Evolutionary conservation across 2,888 invertebrate species (phyloP).

Genomic region (Amiota communis): DNA sequence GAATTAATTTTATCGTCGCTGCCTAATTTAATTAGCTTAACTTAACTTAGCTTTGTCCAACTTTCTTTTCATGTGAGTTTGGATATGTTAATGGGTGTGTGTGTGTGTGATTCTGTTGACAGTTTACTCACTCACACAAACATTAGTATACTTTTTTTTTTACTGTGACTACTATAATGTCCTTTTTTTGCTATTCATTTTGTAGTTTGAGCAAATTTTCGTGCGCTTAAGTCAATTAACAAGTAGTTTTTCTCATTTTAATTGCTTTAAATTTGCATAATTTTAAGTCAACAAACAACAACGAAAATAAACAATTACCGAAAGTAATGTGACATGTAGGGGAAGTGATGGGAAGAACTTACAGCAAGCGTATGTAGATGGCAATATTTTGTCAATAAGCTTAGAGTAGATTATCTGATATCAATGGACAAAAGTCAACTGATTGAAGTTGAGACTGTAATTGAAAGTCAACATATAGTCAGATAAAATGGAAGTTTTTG

Average conservation of each 20-base stretch:
- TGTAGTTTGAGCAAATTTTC: constrained; percentile 34
- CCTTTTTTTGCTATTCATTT: constrained; percentile 4
- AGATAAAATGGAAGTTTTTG: no score
- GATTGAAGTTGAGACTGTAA: no score
- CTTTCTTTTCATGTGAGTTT: constrained; percentile 10
- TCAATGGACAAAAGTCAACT: no score
- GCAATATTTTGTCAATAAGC: no score
- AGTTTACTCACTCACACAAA: constrained; percentile 13
- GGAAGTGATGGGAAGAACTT: no score
- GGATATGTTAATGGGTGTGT: constrained; percentile 32
- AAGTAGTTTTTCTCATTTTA: constrained; percentile 54
- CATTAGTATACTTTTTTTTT: not conserved
- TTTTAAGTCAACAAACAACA: constrained; percentile 58
- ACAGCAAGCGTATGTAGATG: no score
- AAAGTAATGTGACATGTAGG: no score
- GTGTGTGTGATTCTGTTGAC: constrained; percentile 36
- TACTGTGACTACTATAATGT: not conserved
- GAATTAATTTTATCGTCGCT: constrained; percentile 56
- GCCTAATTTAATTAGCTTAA: constrained; percentile 61
- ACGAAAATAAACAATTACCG: not conserved
- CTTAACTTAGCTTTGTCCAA: constrained; percentile 33
- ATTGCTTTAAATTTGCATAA: constrained; percentile 66
- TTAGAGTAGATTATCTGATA: no score
- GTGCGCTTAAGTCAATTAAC: constrained; percentile 60
- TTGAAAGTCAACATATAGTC: no score